Percentiles rank a stretch among this genome's conserved stretches.
Evolutionary conservation across 2,888 invertebrate genomes (phyloP).

Genomic region (Diaperis boleti): DNA sequence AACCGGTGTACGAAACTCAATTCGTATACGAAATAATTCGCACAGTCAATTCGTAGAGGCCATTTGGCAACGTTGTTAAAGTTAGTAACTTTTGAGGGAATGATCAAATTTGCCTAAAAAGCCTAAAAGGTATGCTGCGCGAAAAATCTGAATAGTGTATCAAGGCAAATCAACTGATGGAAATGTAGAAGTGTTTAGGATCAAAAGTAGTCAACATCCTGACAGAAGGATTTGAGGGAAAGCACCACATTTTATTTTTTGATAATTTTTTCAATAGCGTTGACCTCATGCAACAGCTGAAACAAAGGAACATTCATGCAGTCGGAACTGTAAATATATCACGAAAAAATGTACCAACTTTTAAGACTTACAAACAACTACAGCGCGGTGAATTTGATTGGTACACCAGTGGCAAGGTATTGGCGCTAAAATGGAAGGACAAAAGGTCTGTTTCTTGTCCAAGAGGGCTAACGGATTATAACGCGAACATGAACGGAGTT

Average conservation of each 20-base stretch:
- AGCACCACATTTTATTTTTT: conserved; percentile 51
- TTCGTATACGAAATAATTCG: no score
- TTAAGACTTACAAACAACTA: neutral
- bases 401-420: conserved; percentile 43
- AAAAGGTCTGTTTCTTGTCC: conserved; percentile 48
- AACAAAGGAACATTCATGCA: neutral
- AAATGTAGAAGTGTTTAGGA: no score
- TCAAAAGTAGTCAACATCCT: no score
- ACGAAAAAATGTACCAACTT: neutral
- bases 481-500: conserved; percentile 34
- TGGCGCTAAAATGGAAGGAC: conserved; percentile 53
- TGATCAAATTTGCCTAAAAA: no score
- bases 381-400: conserved; percentile 47
- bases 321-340: neutral
- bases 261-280: conserved; percentile 54
- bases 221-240: no score
- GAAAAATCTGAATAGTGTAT: no score
- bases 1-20: no score
- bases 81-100: no score
- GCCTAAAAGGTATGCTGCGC: no score
- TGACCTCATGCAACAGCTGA: conserved; percentile 42
- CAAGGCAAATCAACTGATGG: no score
- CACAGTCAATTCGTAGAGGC: no score
- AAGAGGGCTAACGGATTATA: conserved; percentile 23
- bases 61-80: no score